A percentile compares a stretch with the other conserved stretches of the same genome.
phyloP scores from a whole-genome alignment of 2,113 vertebrate species.

The Albula goreensis region DNA sequence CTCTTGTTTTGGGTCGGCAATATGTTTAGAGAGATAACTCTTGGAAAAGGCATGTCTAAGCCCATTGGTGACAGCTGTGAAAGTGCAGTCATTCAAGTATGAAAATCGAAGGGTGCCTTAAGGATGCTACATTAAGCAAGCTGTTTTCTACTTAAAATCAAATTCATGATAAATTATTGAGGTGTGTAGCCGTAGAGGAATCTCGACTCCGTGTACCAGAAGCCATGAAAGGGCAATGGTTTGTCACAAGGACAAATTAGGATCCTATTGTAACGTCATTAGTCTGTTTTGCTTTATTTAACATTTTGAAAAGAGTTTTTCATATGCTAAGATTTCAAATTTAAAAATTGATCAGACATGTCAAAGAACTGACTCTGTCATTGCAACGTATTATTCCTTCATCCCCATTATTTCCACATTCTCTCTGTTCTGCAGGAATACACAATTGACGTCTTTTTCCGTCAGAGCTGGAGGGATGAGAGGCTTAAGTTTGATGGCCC shows the following conservation, averaged over 20 bases:
- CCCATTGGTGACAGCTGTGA: constrained; percentile 35
- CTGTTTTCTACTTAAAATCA: constrained; percentile 27
- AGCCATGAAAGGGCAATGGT: background rate
- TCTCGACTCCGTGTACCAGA: background rate
- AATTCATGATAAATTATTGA: constrained; percentile 38
- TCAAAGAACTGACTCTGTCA: background rate
- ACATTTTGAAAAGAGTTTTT: background rate
- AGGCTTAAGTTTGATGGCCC: constrained; percentile 77
- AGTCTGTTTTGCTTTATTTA: background rate
- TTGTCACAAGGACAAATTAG: background rate
- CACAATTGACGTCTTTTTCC: constrained; percentile 80
- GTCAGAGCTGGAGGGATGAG: constrained; percentile 79
- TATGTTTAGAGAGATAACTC: constrained; percentile 29
- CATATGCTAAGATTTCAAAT: background rate
- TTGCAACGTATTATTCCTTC: background rate
- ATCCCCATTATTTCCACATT: background rate
- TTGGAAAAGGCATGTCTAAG: constrained; percentile 27
- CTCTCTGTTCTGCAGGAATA: constrained; percentile 64
- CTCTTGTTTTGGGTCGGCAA: constrained; percentile 27
- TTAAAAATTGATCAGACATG: background rate
- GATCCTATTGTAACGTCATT: background rate
- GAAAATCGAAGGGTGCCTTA: constrained; percentile 37
- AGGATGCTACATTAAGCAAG: constrained; percentile 39
- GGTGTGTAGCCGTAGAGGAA: background rate
- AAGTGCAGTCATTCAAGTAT: constrained; percentile 37